These are phyloP conservation scores for Hemaris fuciformis DNA, from an alignment of 2,888 invertebrate genomes.

Conservation along the genomic window DNA sequence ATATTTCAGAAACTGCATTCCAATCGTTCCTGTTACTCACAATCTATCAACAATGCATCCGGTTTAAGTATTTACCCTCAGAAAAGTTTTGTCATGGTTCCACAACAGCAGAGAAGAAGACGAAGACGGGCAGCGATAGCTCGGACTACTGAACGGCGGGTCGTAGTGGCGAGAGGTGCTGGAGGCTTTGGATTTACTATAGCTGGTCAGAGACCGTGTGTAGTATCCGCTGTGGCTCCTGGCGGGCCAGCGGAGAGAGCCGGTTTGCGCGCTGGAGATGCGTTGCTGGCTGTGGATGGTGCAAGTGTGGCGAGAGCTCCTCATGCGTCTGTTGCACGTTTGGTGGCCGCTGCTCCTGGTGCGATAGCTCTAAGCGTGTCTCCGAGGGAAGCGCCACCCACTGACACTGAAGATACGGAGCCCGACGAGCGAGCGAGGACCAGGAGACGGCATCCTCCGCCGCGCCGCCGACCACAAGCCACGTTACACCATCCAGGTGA, in stretches of 20 bases:
- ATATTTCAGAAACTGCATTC: neutral
- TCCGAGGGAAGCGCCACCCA: conserved; percentile 68
- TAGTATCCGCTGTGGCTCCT: conserved; percentile 94
- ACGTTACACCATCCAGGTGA: conserved; percentile 68
- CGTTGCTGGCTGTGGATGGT: conserved; percentile 94
- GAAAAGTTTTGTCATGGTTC: conserved; percentile 52
- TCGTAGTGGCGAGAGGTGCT: conserved; percentile 91
- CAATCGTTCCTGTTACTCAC: neutral
- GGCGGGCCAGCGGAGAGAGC: conserved; percentile 93
- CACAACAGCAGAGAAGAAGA: conserved; percentile 73
- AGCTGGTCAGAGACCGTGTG: conserved; percentile 97
- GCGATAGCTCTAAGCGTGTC: conserved; percentile 93
- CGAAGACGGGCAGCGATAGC: conserved; percentile 65
- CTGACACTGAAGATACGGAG: conserved; percentile 74
- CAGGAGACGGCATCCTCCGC: conserved; percentile 66
- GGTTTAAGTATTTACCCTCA: neutral
- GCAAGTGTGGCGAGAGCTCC: conserved; percentile 94
- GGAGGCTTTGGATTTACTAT: conserved; percentile 99
- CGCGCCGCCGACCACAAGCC: conserved; percentile 64
- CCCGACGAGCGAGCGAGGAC: conserved; percentile 71
- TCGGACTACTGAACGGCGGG: conserved; percentile 86
- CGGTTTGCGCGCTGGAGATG: conserved; percentile 95
- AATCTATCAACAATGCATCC: neutral
- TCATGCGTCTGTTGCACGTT: conserved; percentile 95
- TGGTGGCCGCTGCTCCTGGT: conserved; percentile 93